Base-by-base conservation (phyloP, 1,140 invertebrate genomes). In the Drosophila burlai region DNA sequence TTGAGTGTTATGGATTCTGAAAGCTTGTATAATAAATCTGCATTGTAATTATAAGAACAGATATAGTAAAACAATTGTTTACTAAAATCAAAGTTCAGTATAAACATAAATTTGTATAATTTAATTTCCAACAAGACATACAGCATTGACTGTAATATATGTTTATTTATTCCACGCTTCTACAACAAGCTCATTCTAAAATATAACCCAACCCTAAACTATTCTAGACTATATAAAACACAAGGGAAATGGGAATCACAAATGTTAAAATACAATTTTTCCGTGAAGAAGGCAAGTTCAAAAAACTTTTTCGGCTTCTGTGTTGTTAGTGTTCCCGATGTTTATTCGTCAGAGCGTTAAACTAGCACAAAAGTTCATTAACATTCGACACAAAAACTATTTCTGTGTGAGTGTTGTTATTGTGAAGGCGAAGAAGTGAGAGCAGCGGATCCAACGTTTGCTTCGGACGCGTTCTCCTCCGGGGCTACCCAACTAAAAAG, bases 301-400 rank as follows among this genome's bases (percentile, higher is more conserved):
- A 90, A 72, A 86, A 85, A 89, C 81, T 75, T 85, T 85, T 82
- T 90, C 66, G 62, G 73, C 65, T 79, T n/a, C n/a, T n/a, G n/a
- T n/a, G n/a, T n/a, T n/a, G n/a, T n/a, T n/a, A n/a, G n/a, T 81
- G 46, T 67, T 55, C 24, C 47, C 18, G 57, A 26, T 76, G 59
- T 65, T 80, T 60, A 75, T 76, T 81, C 62, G 61, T 55, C 64
- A 72, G 66, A 63, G 59, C 81, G 65, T 84, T 81, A 84, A 89
- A 84, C 78, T 90, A 78, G 85, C 85, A 76, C 85, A 90, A 90
- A 89, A 90, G 85, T 90, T 90, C 85, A 90, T 90, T 90, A 90
- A 90, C 85, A 90, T 90, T 90, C 86, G 82, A 91, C 86, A 90
- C 86, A 84, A 91, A 78, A 91, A 91, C 78, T 91, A 91, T 91